Conservation (phyloP, 2,888 invertebrate species). For the Escarpia spicata region DNA sequence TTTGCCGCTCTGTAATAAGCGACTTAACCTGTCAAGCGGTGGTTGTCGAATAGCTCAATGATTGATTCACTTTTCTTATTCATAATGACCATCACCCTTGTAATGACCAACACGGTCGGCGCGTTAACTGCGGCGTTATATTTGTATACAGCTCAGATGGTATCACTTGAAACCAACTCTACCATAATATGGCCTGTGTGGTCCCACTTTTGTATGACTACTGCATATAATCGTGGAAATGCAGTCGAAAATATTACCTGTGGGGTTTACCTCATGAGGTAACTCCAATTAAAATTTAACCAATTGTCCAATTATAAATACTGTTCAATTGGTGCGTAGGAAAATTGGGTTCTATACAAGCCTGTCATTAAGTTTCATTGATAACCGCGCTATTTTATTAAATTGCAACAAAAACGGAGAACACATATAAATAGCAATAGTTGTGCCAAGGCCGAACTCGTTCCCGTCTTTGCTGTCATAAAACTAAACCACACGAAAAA, state of each 20-base stretch:
- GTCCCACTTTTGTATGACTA: not conserved
- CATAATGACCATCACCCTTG: not conserved
- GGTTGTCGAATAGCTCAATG: not conserved
- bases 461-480: not conserved
- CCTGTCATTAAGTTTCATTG: too few relatives aligned
- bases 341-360: not conserved
- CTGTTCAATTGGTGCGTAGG: not conserved
- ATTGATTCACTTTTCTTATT: not conserved
- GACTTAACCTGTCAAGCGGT: not conserved
- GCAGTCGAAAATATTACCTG: not conserved
- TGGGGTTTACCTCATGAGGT: too few relatives aligned
- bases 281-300: not conserved
- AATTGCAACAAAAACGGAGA: not conserved
- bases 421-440: not conserved
- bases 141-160: not conserved
- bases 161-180: not conserved
- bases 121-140: not conserved
- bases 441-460: not conserved
- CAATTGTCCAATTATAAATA: not conserved
- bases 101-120: not conserved
- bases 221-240: not conserved
- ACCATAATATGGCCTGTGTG: not conserved
- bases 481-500: not conserved
- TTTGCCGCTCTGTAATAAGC: conserved; percentile 4
- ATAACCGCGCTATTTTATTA: too few relatives aligned